A percentile compares a stretch with the other conserved stretches of the same genome.
These are phyloP conservation scores for Aurelia sp. DNA, from an alignment of 30 jellyfish, hydroid and myxozoan species.

Conservation along the genomic window DNA sequence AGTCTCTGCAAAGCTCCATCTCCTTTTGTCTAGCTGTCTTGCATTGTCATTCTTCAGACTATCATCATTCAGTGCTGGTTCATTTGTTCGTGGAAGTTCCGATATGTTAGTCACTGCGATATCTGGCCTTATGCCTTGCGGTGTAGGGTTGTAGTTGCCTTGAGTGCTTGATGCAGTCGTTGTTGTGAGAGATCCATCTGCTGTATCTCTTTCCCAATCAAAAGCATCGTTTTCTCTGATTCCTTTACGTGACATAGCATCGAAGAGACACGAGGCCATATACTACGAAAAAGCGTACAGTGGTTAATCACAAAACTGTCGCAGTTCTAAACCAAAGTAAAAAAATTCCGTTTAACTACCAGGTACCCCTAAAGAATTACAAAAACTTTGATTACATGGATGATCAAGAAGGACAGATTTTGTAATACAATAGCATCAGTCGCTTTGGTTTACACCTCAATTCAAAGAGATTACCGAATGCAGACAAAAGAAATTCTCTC, in stretches of 20 bases:
- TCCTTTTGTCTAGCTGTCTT: conserved; percentile 49
- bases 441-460: too few relatives aligned
- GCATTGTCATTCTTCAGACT: conserved; percentile 83
- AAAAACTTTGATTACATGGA: too few relatives aligned
- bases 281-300: conserved; percentile 18
- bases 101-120: conserved; percentile 88
- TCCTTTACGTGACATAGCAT: conserved; percentile 89
- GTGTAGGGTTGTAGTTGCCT: conserved; percentile 87
- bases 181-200: conserved; percentile 91
- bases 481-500: too few relatives aligned
- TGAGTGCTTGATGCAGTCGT: conserved; percentile 94
- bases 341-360: too few relatives aligned
- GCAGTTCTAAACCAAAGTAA: too few relatives aligned
- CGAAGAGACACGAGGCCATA: conserved; percentile 61
- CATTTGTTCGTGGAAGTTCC: conserved; percentile 96
- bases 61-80: conserved; percentile 79
- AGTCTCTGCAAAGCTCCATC: conserved; percentile 80
- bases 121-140: conserved; percentile 90
- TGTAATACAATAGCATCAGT: too few relatives aligned
- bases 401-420: too few relatives aligned
- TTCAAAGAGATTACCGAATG: too few relatives aligned
- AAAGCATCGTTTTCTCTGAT: conserved; percentile 89
- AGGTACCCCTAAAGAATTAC: too few relatives aligned
- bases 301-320: too few relatives aligned
- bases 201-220: conserved; percentile 95